These are phyloP conservation scores for Diabrotica virgifera DNA, from an alignment of 1,140 invertebrate genomes.

Conservation along the genomic window DNA sequence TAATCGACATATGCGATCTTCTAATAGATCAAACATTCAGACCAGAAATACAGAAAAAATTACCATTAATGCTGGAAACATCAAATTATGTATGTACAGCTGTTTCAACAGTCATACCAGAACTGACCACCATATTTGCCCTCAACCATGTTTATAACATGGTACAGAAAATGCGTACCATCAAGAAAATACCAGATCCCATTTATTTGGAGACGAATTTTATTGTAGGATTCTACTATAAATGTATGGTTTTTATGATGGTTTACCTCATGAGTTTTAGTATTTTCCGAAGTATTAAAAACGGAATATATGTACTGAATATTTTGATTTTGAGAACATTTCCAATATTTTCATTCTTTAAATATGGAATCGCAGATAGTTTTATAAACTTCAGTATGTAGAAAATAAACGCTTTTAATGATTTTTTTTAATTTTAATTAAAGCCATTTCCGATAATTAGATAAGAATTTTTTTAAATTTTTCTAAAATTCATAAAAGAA, in stretches of 20 bases:
- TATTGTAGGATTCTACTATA: not conserved
- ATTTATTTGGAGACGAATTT: not conserved
- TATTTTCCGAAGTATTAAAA: not conserved
- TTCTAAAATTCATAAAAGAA: too few species aligned
- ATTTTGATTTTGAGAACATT: not conserved
- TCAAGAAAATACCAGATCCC: constrained; percentile 8
- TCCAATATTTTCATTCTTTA: constrained; percentile 6
- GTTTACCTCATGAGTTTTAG: not conserved
- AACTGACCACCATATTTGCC: constrained; percentile 31
- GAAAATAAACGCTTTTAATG: too few species aligned
- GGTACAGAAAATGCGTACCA: not conserved
- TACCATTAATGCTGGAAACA: constrained; percentile 38
- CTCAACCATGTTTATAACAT: constrained; percentile 20
- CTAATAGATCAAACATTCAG: constrained; percentile 35
- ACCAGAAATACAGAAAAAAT: constrained; percentile 29
- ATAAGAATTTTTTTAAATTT: too few species aligned
- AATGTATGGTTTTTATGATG: not conserved
- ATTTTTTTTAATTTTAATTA: too few species aligned
- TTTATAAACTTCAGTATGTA: not conserved
- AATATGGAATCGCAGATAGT: not conserved
- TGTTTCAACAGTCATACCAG: constrained; percentile 38
- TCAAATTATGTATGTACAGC: constrained; percentile 34
- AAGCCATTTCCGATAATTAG: too few species aligned
- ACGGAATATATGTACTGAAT: not conserved
- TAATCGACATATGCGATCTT: constrained; percentile 36